Base-by-base conservation (phyloP, 2,113 vertebrate genomes). In the Spea bombifrons region DNA sequence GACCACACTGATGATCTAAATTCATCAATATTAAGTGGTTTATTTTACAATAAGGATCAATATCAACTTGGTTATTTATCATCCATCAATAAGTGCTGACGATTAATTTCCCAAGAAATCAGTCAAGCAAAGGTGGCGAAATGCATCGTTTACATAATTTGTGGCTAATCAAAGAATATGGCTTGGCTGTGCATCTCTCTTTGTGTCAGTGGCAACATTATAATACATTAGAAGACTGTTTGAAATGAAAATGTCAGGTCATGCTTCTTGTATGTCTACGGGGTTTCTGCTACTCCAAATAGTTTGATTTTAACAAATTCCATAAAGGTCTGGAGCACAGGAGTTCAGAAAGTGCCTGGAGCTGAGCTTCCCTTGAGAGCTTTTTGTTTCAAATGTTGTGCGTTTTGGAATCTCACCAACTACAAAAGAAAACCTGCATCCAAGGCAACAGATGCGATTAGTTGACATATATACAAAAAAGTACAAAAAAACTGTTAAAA, bases 221-320 rank as follows among this genome's bases (percentile, higher is more conserved):
- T 64, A 65, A 45, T 61, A 13, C 66, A 59, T 15, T 75, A 78
- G 73, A 85, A 61, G 79, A 85, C 80, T 66, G 5, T 17, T 73
- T 73, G 52, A 73, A 59, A 74, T 67, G 64, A 52, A 74, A 80
- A 80, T 80, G 78, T 30, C 78, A 80, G 78, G 78, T 74, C 78
- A 84, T 86, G 85, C 85, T 85, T 88, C 85, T 86, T 81, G 84
- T 81, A 86, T 79, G 83, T 88, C 83, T 55, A 76, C 81, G 79
- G 85, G 69, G 81, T 82, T 82, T 88, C 85, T 65, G 3, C 86
- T 75, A 85, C 87, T 82, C 71, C 82, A 85, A 84, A 83, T 88
- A 83, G 89, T 88, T 90, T 87, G 68, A 90, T 90, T 89, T 85
- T 84, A 88, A 83, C 52, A 61, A 76, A 71, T 85, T 86, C 85